Conservation (phyloP, 2,797 vertebrate species). For the Pangasius sanitwongsei region DNA sequence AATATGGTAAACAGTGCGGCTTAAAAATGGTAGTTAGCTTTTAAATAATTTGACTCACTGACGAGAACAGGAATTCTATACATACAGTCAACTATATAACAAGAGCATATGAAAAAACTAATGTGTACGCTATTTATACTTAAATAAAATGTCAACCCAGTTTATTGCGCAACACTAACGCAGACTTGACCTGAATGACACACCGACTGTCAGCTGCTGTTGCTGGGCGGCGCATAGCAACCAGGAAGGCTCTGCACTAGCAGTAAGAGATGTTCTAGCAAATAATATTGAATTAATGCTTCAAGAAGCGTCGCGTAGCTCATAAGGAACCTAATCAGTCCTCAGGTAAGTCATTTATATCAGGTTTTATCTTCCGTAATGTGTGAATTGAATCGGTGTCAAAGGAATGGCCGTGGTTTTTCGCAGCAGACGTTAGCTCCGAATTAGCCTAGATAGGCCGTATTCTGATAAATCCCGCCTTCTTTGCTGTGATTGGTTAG, state of each 20-base stretch:
- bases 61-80: background rate
- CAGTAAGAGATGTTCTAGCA: constrained; percentile 16
- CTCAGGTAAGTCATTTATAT: constrained; percentile 41
- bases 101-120: background rate
- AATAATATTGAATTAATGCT: constrained; percentile 12
- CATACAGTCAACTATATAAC: background rate
- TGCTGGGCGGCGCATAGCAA: constrained; percentile 48
- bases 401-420: background rate
- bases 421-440: background rate
- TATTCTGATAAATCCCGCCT: constrained; percentile 3
- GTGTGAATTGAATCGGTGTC: background rate
- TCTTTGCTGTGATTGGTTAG: background rate
- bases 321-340: constrained; percentile 1
- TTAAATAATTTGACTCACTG: background rate
- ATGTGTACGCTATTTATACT: background rate
- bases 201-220: constrained; percentile 35
- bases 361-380: background rate
- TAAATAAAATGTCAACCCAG: background rate
- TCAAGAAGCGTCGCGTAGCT: constrained; percentile 13
- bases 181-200: constrained; percentile 9
- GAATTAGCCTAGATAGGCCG: background rate
- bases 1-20: background rate
- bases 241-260: constrained; percentile 46
- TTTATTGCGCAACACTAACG: constrained; percentile 40
- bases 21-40: background rate